A percentile compares a stretch with the other conserved stretches of the same genome.
Conservation (phyloP, 2,113 vertebrate species). For the Chlamydotis undulata region DNA sequence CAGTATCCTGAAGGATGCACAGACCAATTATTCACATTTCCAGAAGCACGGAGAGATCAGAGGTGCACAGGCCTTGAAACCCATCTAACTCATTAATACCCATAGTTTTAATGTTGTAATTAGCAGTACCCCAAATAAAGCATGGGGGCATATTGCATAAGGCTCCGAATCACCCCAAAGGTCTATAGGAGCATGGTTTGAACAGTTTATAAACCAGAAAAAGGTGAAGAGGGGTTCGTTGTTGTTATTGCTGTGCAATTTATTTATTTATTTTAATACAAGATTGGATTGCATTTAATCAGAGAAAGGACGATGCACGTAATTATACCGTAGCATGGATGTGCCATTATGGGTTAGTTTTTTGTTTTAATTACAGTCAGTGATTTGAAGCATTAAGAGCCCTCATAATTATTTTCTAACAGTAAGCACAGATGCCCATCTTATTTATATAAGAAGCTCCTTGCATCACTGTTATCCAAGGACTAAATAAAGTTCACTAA, state of each 20-base stretch:
- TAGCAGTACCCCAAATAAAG: not conserved
- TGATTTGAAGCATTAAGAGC: not conserved
- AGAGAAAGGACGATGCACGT: not conserved
- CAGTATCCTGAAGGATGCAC: not conserved
- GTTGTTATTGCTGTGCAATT: not conserved
- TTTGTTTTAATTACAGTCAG: not conserved
- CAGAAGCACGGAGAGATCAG: not conserved
- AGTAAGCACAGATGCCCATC: not conserved
- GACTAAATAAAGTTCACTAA: not conserved
- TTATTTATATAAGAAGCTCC: not conserved
- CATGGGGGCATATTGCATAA: accelerated
- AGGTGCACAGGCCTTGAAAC: not conserved
- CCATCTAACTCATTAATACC: not conserved
- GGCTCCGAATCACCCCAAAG: not conserved
- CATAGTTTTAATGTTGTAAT: not conserved
- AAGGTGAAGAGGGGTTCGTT: accelerated
- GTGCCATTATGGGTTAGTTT: not conserved
- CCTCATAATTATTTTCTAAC: not conserved
- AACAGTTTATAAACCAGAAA: not conserved
- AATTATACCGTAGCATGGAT: not conserved
- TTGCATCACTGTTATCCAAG: not conserved
- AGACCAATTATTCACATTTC: not conserved
- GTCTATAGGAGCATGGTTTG: not conserved
- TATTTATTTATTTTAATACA: not conserved
- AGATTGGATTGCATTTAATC: not conserved